These are phyloP conservation scores for Synergus laeviventris DNA, from an alignment of 2,888 invertebrate genomes.

Conservation along the genomic window DNA sequence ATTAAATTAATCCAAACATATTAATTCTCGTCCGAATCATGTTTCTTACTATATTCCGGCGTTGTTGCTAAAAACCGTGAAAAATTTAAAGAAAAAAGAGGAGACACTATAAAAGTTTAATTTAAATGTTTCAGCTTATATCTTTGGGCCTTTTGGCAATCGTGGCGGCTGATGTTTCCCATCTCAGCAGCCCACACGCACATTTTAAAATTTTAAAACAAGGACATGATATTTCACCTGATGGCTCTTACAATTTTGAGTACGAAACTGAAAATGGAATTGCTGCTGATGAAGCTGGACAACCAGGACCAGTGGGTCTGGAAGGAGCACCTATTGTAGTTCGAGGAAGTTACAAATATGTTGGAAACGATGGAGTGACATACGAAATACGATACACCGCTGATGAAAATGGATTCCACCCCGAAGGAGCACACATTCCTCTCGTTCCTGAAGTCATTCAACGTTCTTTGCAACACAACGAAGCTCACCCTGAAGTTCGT, in stretches of 20 bases:
- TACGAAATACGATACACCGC: conserved; percentile 84
- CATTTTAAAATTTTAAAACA: conserved; percentile 46
- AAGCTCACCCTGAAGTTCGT: conserved; percentile 74
- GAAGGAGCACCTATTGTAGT: conserved; percentile 71
- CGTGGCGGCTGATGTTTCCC: conserved; percentile 59
- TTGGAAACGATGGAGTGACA: conserved; percentile 85
- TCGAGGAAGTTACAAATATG: conserved; percentile 86
- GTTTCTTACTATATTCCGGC: too few relatives aligned
- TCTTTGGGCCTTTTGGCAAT: conserved; percentile 59
- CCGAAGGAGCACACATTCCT: conserved; percentile 86
- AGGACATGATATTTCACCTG: conserved; percentile 59
- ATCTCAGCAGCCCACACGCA: conserved; percentile 47
- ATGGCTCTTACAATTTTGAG: conserved; percentile 65
- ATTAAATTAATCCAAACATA: too few relatives aligned
- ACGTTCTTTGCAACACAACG: conserved; percentile 77
- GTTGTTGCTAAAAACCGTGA: not conserved
- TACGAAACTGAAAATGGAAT: conserved; percentile 73
- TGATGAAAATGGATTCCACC: conserved; percentile 87
- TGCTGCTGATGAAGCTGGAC: conserved; percentile 63
- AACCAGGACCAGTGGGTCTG: conserved; percentile 56
- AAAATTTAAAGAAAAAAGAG: not conserved
- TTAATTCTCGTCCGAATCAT: too few relatives aligned
- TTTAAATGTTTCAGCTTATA: conserved; percentile 60
- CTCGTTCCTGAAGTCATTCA: conserved; percentile 84
- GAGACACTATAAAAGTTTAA: not conserved